Conservation (phyloP, 2,113 vertebrate species). For the Rhegmatorhina hoffmannsi region DNA sequence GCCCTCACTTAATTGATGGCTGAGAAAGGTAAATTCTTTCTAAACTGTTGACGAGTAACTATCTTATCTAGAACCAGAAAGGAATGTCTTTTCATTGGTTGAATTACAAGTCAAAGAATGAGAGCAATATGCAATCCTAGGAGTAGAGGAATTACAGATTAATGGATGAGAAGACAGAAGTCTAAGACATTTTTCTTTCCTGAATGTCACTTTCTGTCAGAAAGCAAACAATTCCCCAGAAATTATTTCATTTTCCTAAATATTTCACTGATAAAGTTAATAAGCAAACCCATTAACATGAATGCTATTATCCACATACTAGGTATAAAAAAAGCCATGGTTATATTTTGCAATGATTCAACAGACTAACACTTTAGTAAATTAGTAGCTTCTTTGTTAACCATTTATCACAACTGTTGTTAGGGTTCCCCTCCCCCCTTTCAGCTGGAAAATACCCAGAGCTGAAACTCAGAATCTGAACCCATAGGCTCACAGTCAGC, state of each 20-base stretch:
- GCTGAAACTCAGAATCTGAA: not conserved
- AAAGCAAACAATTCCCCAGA: not conserved
- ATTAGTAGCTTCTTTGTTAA: constrained; percentile 8
- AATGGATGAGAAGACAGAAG: not conserved
- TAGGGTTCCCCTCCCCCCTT: not conserved
- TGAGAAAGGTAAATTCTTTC: constrained; percentile 9
- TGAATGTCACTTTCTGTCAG: not conserved
- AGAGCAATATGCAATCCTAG: not conserved
- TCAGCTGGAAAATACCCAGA: not conserved
- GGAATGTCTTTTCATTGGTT: not conserved
- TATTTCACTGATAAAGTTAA: not conserved
- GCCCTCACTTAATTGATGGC: not conserved
- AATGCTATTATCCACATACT: not conserved
- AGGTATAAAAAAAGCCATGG: not conserved
- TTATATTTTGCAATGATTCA: not conserved
- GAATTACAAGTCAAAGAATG: constrained; percentile 4
- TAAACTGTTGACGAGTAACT: constrained; percentile 1
- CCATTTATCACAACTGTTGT: not conserved
- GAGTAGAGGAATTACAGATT: not conserved
- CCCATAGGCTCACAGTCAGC: not conserved
- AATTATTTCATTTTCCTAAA: not conserved
- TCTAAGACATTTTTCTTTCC: not conserved
- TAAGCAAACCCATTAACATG: not conserved
- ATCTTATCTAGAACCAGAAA: not conserved
- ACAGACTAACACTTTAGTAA: not conserved